A percentile compares a stretch with the other conserved stretches of the same genome.
Conservation (phyloP, 2,113 vertebrate genomes). For the Rhizomys pruinosus region DNA sequence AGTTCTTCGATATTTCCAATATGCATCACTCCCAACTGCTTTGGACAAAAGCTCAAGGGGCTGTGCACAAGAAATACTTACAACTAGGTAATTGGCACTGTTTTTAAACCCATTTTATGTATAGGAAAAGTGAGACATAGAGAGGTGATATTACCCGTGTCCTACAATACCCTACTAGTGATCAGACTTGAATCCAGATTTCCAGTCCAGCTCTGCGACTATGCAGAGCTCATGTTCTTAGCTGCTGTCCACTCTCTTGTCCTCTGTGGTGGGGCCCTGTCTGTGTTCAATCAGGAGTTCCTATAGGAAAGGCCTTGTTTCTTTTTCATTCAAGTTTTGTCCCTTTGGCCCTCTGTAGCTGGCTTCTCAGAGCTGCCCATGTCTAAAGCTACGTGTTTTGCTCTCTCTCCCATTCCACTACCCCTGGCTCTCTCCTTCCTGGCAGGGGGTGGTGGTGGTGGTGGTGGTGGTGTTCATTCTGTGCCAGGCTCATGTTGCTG, state of each 20-base stretch:
- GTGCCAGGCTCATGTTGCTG: background rate
- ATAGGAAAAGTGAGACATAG: background rate
- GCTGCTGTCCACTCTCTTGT: background rate
- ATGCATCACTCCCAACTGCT: too few relatives aligned
- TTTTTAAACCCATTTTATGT: background rate
- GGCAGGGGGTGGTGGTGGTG: rapidly evolving
- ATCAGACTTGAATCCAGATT: background rate
- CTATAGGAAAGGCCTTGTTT: background rate
- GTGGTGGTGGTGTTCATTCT: too few relatives aligned
- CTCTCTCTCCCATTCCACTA: rapidly evolving
- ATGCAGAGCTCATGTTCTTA: background rate
- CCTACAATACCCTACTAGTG: background rate
- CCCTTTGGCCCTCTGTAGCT: background rate
- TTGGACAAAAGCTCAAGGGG: too few relatives aligned
- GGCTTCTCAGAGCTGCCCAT: background rate
- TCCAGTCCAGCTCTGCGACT: background rate
- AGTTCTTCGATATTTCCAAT: too few relatives aligned
- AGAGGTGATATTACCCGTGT: background rate
- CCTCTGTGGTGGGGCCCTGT: too few relatives aligned
- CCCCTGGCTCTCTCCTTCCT: too few relatives aligned
- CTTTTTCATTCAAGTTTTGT: background rate
- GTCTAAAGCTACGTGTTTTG: background rate
- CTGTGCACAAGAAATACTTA: too few relatives aligned
- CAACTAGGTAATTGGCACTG: too few relatives aligned
- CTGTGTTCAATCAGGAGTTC: background rate